Evolutionary conservation across 2,797 vertebrate genomes (phyloP).

Genomic region (Todus mexicanus): DNA sequence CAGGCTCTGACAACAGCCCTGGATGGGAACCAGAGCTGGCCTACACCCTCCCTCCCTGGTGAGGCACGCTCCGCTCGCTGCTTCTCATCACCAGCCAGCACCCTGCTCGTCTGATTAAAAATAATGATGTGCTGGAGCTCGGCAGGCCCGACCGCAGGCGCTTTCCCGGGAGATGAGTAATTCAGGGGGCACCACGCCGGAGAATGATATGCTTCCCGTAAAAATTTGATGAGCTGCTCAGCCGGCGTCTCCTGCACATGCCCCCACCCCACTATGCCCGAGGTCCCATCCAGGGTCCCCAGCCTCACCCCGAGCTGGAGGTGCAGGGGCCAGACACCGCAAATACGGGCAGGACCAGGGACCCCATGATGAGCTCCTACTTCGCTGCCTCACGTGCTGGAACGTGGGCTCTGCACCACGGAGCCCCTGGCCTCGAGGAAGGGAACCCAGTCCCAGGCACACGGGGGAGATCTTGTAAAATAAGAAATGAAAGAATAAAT

Average conservation of each 20-base stretch:
- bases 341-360: neutral
- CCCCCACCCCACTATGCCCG: neutral
- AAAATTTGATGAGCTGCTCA: neutral
- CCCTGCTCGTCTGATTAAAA: neutral
- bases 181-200: accelerated
- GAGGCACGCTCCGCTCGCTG: accelerated
- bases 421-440: neutral
- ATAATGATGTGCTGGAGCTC: neutral
- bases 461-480: accelerated
- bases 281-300: neutral
- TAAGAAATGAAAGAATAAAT: neutral
- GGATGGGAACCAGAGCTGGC: accelerated
- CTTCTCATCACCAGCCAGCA: neutral
- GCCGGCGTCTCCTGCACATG: neutral
- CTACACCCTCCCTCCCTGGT: neutral
- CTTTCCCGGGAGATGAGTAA: neutral
- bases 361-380: neutral
- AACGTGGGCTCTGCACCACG: accelerated
- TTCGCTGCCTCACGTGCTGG: accelerated
- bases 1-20: accelerated
- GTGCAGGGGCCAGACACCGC: accelerated
- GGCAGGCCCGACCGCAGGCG: neutral
- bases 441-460: accelerated
- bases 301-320: accelerated
- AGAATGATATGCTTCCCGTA: neutral